A percentile compares a stretch with the other conserved stretches of the same genome.
phyloP scores from a whole-genome alignment of 2,888 invertebrate genomes.

The Megalurothrips usitatus region DNA sequence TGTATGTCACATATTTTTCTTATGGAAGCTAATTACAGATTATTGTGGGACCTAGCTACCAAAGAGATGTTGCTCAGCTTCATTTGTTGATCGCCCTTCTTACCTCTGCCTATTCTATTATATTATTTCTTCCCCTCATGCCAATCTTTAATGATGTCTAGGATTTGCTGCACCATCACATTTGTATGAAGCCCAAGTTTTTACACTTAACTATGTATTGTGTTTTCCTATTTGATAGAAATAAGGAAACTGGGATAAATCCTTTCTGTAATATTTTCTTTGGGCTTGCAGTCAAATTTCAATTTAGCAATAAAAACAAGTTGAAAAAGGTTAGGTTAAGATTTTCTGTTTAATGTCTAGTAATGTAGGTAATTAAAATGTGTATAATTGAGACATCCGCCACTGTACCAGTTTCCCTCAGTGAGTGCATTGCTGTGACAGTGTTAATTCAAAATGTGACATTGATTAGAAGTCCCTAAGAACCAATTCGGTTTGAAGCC shows the following conservation, averaged over 20 bases:
- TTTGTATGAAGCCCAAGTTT: not conserved
- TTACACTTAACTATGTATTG: not conserved
- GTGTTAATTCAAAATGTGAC: not conserved
- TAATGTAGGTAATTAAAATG: not conserved
- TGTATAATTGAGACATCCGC: slow-evolving; percentile 8
- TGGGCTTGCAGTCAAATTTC: slow-evolving; percentile 6
- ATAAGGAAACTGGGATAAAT: not conserved
- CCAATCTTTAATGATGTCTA: not conserved
- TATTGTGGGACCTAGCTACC: slow-evolving; percentile 14
- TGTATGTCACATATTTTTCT: not conserved
- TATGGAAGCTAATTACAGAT: slow-evolving; percentile 11
- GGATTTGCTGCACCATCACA: not conserved
- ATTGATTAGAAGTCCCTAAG: no score
- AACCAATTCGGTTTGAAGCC: not conserved
- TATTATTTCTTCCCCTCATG: not conserved
- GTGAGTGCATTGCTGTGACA: not conserved
- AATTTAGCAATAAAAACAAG: not conserved
- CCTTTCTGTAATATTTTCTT: not conserved
- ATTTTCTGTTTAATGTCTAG: not conserved
- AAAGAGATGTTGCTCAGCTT: slow-evolving; percentile 22
- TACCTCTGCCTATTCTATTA: not conserved
- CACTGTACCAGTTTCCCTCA: slow-evolving; percentile 19
- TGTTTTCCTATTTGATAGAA: not conserved
- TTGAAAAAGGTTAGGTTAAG: not conserved
- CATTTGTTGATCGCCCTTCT: not conserved